Base-by-base conservation (phyloP, 2,888 invertebrate species). In the Heliconius ismenius region DNA sequence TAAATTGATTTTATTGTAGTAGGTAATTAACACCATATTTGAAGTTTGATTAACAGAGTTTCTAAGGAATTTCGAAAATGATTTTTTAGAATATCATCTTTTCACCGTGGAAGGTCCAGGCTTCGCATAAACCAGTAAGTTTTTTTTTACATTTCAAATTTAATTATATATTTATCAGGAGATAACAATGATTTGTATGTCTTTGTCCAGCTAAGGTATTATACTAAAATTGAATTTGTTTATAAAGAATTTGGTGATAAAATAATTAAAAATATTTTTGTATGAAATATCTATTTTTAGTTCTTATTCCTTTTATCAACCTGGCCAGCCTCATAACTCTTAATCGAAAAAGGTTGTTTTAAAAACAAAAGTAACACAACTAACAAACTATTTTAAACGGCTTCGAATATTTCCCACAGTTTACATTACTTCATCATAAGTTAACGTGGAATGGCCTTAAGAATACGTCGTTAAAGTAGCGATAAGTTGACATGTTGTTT, bases 401-500 rank as follows among this genome's bases (percentile, higher is more conserved):
- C 54, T 69, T 69, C 28, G 1, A 67, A 28, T 77, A 69, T 62
- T 77, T 78, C 78, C 74, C 78, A 79, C 76, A 74, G 72, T 54
- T 73, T 21, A 69, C 69, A 69, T 78, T 78, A 39, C 65, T 65
- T 65, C 76, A 76, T 77, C 76, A 76, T 74, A 79, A 73, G 68
- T 74, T 68, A 60, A 75, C 74, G 72, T 28, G 26, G 69, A 54
- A 67, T 65, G 69, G 24, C 43, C 64, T 64, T 75, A 74, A 74
- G 73, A 77, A 78, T 76, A 73, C 74, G 78, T 78, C 76, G 77
- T 77, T 69, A 72, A 77, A 79, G 75, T 73, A 79, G 68, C 76
- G 77, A 75, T 77, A 79, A 77, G 60, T 79, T 77, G 76, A 75
- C 77, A 76, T 77, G 77, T 77, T 79, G 79, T 79, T 79, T 79